phyloP scores from a whole-genome alignment of 30 jellyfish, hydroid and myxozoan genomes.

The Mastigias papua region DNA sequence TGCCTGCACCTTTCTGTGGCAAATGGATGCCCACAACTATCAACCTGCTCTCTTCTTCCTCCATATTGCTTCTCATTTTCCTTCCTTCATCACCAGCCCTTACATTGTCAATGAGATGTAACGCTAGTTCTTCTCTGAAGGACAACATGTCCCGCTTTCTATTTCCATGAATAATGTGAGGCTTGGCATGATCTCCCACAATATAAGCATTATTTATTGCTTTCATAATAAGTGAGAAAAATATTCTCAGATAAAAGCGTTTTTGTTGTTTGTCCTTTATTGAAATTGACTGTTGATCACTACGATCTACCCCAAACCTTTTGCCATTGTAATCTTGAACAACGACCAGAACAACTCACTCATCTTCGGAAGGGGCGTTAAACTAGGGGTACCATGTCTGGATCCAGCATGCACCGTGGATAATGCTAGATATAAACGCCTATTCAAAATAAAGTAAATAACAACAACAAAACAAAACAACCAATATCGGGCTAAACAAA shows the following conservation, averaged over 20 bases:
- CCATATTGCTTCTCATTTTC: slow-evolving; percentile 26
- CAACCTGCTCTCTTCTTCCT: slow-evolving; percentile 27
- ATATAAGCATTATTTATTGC: slow-evolving; percentile 42
- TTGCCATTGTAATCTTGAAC: slow-evolving; percentile 30
- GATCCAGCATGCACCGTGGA: no score
- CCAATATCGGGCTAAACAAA: no score
- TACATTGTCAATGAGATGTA: slow-evolving; percentile 17
- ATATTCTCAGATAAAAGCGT: slow-evolving; percentile 22
- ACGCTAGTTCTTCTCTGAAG: slow-evolving; percentile 34
- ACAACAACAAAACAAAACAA: no score
- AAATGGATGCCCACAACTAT: slow-evolving; percentile 41
- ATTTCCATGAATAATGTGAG: slow-evolving; percentile 16
- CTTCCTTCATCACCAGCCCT: slow-evolving; percentile 8
- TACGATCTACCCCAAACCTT: slow-evolving; percentile 28
- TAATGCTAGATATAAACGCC: no score
- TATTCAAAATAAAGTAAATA: no score
- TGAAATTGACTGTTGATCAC: slow-evolving; percentile 16
- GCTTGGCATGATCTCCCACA: slow-evolving; percentile 21
- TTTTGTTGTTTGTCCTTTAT: slow-evolving; percentile 36
- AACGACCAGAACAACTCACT: no score
- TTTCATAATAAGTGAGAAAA: slow-evolving; percentile 38
- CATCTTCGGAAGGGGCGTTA: no score
- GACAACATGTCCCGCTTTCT: slow-evolving; percentile 33
- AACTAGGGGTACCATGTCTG: no score
- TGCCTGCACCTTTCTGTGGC: slow-evolving; percentile 51